These are phyloP conservation scores for Astreopora myriophthalma DNA, from an alignment of 64 coral and sea anemone genomes.

Conservation along the genomic window DNA sequence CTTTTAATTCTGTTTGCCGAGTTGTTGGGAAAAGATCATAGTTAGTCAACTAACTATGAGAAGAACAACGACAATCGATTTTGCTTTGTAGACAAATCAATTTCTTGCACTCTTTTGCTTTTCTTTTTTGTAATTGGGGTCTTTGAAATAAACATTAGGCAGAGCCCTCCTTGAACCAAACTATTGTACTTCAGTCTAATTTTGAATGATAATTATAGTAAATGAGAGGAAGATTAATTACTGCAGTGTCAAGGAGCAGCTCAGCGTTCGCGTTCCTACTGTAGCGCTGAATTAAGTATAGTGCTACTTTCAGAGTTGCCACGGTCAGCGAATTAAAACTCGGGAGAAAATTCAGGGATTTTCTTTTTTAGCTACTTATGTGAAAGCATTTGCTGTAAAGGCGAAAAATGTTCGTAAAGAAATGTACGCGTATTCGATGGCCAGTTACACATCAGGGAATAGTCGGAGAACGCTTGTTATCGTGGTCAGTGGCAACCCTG, in stretches of 20 bases:
- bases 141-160: background rate
- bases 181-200: background rate
- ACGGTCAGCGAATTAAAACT: background rate
- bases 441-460: no score
- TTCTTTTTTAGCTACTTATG: background rate
- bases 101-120: background rate
- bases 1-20: background rate
- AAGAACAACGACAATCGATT: background rate
- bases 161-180: background rate
- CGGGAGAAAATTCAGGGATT: background rate
- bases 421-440: no score
- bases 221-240: background rate
- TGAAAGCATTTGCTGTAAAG: background rate
- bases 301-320: background rate
- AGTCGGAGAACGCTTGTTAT: no score
- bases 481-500: background rate
- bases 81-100: background rate
- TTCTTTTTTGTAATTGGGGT: background rate
- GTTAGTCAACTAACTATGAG: no score
- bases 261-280: background rate
- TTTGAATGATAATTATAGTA: background rate
- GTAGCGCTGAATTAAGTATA: background rate
- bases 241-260: background rate
- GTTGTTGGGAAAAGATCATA: no score
- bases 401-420: background rate